A percentile compares a stretch with the other conserved stretches of the same genome.
Conservation (phyloP, 2,113 vertebrate genomes). For the Notarius lentiginosus region DNA sequence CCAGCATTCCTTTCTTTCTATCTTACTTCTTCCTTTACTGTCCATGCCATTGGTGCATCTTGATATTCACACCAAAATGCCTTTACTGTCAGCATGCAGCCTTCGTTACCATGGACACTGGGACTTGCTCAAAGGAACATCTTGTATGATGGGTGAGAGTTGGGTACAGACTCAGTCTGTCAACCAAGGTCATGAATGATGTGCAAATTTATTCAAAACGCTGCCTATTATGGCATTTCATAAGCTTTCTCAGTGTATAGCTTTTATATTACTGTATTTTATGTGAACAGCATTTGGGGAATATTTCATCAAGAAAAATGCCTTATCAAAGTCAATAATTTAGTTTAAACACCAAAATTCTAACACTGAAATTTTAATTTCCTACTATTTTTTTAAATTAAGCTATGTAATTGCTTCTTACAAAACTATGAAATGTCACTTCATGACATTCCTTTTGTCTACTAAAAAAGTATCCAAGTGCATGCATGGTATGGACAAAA, state of each 20-base stretch:
- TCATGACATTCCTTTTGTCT: background rate
- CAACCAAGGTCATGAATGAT: slow-evolving; percentile 21
- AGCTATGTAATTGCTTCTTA: background rate
- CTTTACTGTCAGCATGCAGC: slow-evolving; percentile 24
- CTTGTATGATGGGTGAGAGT: slow-evolving; percentile 1
- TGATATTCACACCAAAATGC: slow-evolving; percentile 39
- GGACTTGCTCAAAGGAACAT: slow-evolving; percentile 23
- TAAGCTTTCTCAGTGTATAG: background rate
- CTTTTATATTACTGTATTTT: background rate
- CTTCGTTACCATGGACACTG: slow-evolving; percentile 52
- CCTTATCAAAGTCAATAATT: background rate
- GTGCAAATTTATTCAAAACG: slow-evolving; percentile 17
- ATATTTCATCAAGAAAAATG: background rate
- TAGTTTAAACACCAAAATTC: background rate
- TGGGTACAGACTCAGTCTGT: background rate
- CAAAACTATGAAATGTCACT: background rate
- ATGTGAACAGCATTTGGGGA: background rate
- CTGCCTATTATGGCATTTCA: background rate
- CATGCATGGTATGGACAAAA: background rate
- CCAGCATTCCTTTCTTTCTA: background rate
- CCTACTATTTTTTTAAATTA: background rate
- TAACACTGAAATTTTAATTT: background rate
- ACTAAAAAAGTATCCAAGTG: background rate
- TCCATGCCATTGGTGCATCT: slow-evolving; percentile 10
- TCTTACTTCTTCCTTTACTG: background rate